These are phyloP conservation scores for Garrulus glandarius DNA, from an alignment of 2,797 vertebrate species.

Conservation along the genomic window DNA sequence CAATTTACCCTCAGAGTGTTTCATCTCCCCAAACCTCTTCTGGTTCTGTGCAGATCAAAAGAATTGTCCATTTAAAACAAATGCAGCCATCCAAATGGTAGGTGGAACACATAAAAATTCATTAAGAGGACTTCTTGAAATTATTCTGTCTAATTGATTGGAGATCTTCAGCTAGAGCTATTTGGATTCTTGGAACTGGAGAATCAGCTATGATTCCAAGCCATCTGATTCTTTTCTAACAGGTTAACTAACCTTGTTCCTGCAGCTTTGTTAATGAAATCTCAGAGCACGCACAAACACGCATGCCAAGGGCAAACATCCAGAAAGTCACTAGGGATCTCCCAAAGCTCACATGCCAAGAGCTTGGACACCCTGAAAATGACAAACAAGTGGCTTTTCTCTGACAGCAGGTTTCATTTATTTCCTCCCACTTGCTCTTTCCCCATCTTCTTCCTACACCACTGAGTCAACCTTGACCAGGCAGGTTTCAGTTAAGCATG, in stretches of 20 bases:
- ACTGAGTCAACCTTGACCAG: constrained; percentile 44
- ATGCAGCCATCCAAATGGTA: neutral
- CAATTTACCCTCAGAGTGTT: neutral
- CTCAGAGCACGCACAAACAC: neutral
- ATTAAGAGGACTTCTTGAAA: neutral
- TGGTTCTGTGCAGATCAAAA: constrained; percentile 17
- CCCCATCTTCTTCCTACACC: constrained; percentile 45
- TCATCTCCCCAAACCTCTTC: neutral
- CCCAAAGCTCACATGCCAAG: constrained; percentile 4
- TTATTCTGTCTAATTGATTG: neutral
- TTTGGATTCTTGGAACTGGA: neutral
- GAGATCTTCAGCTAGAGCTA: neutral
- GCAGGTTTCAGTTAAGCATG: constrained; percentile 39
- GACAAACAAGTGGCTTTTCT: constrained; percentile 32
- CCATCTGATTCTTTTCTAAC: neutral
- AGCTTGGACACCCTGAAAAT: neutral
- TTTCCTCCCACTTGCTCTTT: constrained; percentile 50
- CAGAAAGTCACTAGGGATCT: neutral
- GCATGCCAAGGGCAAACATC: neutral
- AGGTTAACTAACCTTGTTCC: neutral
- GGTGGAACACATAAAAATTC: neutral
- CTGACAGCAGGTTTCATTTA: constrained; percentile 41
- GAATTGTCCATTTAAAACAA: constrained; percentile 4
- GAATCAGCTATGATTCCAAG: neutral
- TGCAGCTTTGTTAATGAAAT: constrained; percentile 1